Evolutionary conservation across 2,888 invertebrate species (phyloP), one percentile per base, ranked within the genome.

Genomic region (Dicyrtomina minuta): DNA sequence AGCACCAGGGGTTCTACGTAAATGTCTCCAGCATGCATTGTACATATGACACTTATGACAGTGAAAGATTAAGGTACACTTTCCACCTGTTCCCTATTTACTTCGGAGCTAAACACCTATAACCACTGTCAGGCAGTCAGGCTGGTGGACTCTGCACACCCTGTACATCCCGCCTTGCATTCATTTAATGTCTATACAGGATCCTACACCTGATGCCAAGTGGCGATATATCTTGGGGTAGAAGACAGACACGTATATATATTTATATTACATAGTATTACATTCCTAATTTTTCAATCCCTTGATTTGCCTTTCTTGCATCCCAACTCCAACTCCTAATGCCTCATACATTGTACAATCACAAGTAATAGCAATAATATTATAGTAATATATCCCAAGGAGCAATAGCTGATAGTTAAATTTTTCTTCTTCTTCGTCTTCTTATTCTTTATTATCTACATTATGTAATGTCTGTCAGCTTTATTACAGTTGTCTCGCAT

Each of bases 11-110:
- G 59, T 59, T 51, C 51, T n/a, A 41, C 41, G 49, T 59, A 67
- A 67, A 60, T 67, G 67, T 67, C 67, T 59, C 60, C 60, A 59
- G 59, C 27, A 27, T 59, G 46, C 49, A 59, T 60, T 67, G 68
- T 68, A 58, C 46, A 39, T 56, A 39, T 49, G 60, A 68, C 61
- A 68, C 53, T 41, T 61, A 69, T 70, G 72, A 72, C 72, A 72
- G 58, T 70, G 70, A 70, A 65, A 70, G 72, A 72, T 72, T 66
- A 70, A 69, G 46, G 55, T 53, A 44, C 61, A 55, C 56, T 41
- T 68, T 61, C 70, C 70, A 70, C 70, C 70, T 70, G 70, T 65
- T 61, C 59, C 13, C 26, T 51, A 41, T 60, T 60, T 24, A 12
- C 49, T 27, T 55, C 24, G 22, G 51, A 17, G 22, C 22, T 22